These are phyloP conservation scores for Conus ventricosus DNA, from an alignment of 1,140 invertebrate genomes.

Conservation along the genomic window DNA sequence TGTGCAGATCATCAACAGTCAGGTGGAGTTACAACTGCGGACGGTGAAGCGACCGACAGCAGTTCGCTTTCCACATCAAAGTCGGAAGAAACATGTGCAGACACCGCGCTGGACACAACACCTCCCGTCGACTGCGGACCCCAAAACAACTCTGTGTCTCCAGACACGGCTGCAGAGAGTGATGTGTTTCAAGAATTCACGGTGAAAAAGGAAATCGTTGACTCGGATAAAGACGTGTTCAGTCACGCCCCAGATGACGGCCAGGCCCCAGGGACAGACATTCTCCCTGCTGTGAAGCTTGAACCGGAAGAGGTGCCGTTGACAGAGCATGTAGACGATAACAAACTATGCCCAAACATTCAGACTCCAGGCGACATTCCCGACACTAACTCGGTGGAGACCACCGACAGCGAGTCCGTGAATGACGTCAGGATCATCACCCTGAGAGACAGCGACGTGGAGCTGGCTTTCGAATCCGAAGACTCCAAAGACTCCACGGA, in stretches of 20 bases:
- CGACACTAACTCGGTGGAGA: background rate
- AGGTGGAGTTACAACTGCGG: background rate
- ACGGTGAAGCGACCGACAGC: background rate
- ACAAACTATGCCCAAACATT: background rate
- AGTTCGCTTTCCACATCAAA: background rate
- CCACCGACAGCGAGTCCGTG: background rate
- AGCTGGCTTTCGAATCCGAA: background rate
- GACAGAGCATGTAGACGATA: too few relatives aligned
- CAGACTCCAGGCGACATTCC: background rate
- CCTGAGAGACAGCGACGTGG: background rate
- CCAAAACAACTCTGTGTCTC: background rate
- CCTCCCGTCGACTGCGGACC: background rate
- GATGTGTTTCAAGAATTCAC: background rate
- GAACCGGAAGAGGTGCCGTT: background rate
- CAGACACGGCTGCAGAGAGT: background rate
- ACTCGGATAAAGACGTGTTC: background rate
- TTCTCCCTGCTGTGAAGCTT: background rate
- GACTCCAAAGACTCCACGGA: slow-evolving; percentile 14
- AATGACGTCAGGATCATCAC: background rate
- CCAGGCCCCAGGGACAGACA: background rate
- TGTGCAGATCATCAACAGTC: background rate
- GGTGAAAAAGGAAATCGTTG: background rate
- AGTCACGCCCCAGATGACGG: background rate
- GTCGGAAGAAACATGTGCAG: background rate
- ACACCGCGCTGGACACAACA: background rate